Percentiles rank a stretch among this genome's conserved stretches.
phyloP scores from a whole-genome alignment of 2,888 invertebrate species.

The Opisthograptis luteolata region DNA sequence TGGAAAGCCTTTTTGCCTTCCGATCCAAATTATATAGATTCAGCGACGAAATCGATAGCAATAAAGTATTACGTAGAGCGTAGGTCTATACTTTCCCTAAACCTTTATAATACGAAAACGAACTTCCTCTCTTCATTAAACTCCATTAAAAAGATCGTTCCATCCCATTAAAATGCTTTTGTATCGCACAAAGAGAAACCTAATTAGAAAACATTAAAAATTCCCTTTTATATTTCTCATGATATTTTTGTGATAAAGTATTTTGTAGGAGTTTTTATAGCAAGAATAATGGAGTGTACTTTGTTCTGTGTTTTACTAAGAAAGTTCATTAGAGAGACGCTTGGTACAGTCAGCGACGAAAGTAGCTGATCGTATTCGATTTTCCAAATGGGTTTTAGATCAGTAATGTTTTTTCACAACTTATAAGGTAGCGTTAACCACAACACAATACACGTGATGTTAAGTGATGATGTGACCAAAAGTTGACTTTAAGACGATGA shows the following conservation, averaged over 20 bases:
- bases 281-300: constrained; percentile 25
- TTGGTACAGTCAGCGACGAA: too few species aligned
- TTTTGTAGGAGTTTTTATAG: constrained; percentile 26
- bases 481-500: too few species aligned
- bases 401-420: too few species aligned
- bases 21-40: background rate
- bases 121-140: constrained; percentile 13
- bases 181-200: constrained; percentile 28
- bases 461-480: too few species aligned
- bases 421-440: too few species aligned
- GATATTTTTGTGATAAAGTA: constrained; percentile 27
- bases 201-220: constrained; percentile 38
- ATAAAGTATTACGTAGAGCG: too few species aligned
- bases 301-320: constrained; percentile 30
- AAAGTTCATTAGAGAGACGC: constrained; percentile 32
- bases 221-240: constrained; percentile 25
- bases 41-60: constrained; percentile 5
- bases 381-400: too few species aligned
- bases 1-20: background rate
- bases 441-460: too few species aligned
- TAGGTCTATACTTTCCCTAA: background rate
- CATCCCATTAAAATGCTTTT: constrained; percentile 26
- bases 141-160: constrained; percentile 12
- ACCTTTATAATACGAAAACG: background rate
- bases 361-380: too few species aligned